Evolutionary conservation across 2,797 vertebrate genomes (phyloP).

Genomic region (Neostethus bicornis): DNA sequence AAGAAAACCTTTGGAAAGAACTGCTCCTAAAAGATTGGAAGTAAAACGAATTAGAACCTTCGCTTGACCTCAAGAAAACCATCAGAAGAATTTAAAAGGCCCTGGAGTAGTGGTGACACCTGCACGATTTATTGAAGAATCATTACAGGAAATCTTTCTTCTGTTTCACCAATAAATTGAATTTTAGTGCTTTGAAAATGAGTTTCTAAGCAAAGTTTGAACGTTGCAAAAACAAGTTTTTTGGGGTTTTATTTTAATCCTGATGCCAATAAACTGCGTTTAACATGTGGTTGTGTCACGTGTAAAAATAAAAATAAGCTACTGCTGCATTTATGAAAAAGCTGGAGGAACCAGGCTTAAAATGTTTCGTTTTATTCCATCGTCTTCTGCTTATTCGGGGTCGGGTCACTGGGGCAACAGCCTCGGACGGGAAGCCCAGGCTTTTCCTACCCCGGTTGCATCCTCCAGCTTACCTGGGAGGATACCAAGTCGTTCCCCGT

Average conservation of each 20-base stretch:
- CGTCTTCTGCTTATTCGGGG: no score
- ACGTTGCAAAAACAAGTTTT: neutral
- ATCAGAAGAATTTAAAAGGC: neutral
- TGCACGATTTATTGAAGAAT: neutral
- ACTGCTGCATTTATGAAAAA: no score
- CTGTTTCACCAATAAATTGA: neutral
- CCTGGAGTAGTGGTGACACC: neutral
- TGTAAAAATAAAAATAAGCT: no score
- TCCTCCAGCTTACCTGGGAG: no score
- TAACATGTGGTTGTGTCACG: no score
- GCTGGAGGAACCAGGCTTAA: no score
- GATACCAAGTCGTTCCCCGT: no score
- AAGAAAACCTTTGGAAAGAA: neutral
- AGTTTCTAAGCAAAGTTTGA: neutral
- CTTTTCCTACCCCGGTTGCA: no score
- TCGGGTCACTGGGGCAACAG: no score
- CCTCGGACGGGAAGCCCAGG: no score
- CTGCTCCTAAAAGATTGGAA: neutral
- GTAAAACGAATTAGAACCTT: conserved; percentile 4
- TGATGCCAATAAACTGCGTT: no score
- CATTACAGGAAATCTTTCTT: neutral
- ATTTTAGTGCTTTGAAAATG: neutral
- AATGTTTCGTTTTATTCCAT: no score
- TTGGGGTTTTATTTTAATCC: neutral
- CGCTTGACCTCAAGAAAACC: neutral